phyloP scores from a whole-genome alignment of 2,888 invertebrate genomes.

The Dendrolimus houi region DNA sequence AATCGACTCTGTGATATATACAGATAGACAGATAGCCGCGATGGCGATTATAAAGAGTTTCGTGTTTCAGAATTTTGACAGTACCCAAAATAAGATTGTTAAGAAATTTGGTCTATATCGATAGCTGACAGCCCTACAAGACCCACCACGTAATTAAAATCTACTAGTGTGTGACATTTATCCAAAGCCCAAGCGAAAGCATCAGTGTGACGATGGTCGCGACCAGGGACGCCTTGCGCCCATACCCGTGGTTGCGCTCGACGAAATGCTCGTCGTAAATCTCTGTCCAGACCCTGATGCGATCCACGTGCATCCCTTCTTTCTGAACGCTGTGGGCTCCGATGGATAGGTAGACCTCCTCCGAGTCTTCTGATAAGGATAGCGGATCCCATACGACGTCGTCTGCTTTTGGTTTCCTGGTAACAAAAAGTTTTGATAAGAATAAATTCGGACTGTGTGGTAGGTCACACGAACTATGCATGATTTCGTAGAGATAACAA shows the following conservation, averaged over 20 bases:
- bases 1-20: too few species aligned
- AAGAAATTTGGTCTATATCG: too few species aligned
- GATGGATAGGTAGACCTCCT: slow-evolving; percentile 46
- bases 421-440: slow-evolving; percentile 9
- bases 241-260: slow-evolving; percentile 20
- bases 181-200: slow-evolving; percentile 17
- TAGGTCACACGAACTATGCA: too few species aligned
- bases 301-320: slow-evolving; percentile 34
- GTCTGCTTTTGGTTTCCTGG: slow-evolving; percentile 33
- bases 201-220: slow-evolving; percentile 13
- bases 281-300: slow-evolving; percentile 43
- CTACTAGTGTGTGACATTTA: slow-evolving; percentile 9
- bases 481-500: too few species aligned
- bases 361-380: slow-evolving; percentile 14
- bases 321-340: slow-evolving; percentile 12
- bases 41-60: too few species aligned
- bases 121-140: not conserved
- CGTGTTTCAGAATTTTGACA: too few species aligned
- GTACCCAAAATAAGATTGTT: too few species aligned
- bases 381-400: slow-evolving; percentile 33
- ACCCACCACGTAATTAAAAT: not conserved
- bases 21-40: too few species aligned
- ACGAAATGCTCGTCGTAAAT: slow-evolving; percentile 47
- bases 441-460: too few species aligned
- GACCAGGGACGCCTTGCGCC: slow-evolving; percentile 9